phyloP scores from a whole-genome alignment of 2,888 invertebrate species.

The Meandrusa payeni region DNA sequence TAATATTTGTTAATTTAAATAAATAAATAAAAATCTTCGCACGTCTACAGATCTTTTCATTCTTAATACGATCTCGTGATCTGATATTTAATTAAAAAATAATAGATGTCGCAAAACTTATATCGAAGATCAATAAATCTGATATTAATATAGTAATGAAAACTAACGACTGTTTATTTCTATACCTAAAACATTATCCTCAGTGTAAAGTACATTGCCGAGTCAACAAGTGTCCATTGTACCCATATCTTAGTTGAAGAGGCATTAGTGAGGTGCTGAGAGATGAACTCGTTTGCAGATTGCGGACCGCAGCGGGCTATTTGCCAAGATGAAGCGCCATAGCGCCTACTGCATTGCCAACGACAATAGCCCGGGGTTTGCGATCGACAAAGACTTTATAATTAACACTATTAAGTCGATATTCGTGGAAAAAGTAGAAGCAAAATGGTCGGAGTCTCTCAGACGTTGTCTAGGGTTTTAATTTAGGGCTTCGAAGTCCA shows the following conservation, averaged over 20 bases:
- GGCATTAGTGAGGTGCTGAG: slow-evolving; percentile 54
- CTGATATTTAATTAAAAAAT: too few species aligned
- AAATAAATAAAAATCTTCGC: too few species aligned
- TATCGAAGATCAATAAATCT: too few species aligned
- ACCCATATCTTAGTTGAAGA: slow-evolving; percentile 53
- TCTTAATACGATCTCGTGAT: too few species aligned
- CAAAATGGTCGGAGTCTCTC: slow-evolving; percentile 60
- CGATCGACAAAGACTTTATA: slow-evolving; percentile 38
- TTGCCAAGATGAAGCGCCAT: slow-evolving; percentile 72
- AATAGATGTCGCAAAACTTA: too few species aligned
- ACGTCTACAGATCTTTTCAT: too few species aligned
- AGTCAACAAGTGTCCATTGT: slow-evolving; percentile 50
- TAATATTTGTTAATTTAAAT: too few species aligned
- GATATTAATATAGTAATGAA: too few species aligned
- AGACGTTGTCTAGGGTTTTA: slow-evolving; percentile 67
- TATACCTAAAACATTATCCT: too few species aligned
- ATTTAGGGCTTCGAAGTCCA: slow-evolving; percentile 64
- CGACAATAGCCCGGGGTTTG: slow-evolving; percentile 41
- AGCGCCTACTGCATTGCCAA: slow-evolving; percentile 54
- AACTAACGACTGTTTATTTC: too few species aligned
- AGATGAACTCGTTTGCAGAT: slow-evolving; percentile 49
- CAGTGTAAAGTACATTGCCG: slow-evolving; percentile 58
- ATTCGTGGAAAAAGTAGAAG: slow-evolving; percentile 32
- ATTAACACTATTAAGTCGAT: slow-evolving; percentile 41
- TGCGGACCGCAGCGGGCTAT: slow-evolving; percentile 59